Conservation (phyloP, 2,888 invertebrate genomes). For the Synergus itoensis region DNA sequence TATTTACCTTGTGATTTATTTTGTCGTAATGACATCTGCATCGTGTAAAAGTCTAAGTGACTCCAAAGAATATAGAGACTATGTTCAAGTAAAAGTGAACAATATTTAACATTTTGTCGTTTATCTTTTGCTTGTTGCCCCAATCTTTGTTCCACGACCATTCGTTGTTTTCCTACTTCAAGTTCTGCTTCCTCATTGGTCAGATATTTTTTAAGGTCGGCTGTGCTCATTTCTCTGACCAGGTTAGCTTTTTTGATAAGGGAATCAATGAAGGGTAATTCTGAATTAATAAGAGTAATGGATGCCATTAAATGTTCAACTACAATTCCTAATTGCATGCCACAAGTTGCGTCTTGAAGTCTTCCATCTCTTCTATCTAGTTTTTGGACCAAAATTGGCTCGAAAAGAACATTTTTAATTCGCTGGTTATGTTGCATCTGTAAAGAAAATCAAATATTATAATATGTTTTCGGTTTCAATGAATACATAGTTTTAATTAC, state of each 20-base stretch:
- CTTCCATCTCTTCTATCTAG: conserved; percentile 63
- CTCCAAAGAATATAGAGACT: conserved; percentile 88
- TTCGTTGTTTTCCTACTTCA: conserved; percentile 70
- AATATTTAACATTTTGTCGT: conserved; percentile 81
- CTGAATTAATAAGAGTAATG: conserved; percentile 67
- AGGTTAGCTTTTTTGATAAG: conserved; percentile 66
- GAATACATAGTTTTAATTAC: neutral
- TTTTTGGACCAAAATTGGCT: conserved; percentile 69
- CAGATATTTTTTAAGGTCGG: conserved; percentile 79
- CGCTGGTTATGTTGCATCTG: conserved; percentile 75
- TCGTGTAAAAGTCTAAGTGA: conserved; percentile 86
- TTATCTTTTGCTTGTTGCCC: conserved; percentile 80
- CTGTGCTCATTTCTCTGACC: conserved; percentile 78
- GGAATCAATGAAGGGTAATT: conserved; percentile 69
- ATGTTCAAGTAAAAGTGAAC: conserved; percentile 85
- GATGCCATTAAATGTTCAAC: conserved; percentile 72
- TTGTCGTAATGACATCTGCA: conserved; percentile 80
- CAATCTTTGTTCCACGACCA: conserved; percentile 78
- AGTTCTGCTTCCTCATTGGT: conserved; percentile 72
- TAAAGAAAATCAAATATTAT: neutral
- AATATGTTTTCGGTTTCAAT: neutral
- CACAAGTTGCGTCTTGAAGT: conserved; percentile 64
- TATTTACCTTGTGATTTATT: conserved; percentile 67
- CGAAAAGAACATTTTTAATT: conserved; percentile 72
- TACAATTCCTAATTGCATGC: conserved; percentile 71